Evolutionary conservation across 2,888 invertebrate genomes (phyloP).

Genomic region (Drosophila tripunctata): DNA sequence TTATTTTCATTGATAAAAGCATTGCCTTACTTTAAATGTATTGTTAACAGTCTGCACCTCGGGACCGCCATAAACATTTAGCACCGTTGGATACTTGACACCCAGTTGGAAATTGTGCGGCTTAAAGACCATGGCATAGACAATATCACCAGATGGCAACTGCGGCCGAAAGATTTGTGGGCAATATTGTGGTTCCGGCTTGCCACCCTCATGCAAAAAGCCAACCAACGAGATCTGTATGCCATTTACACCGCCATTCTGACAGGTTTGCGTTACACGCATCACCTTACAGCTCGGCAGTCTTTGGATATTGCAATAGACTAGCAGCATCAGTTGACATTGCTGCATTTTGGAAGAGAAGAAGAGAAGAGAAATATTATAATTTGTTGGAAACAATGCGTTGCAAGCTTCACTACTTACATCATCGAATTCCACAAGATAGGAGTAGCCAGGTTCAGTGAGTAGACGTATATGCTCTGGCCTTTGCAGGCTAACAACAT

Average conservation of each 20-base stretch:
- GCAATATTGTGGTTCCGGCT: conserved; percentile 87
- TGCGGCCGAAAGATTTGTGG: conserved; percentile 90
- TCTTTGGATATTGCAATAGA: conserved; percentile 92
- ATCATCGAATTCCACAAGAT: conserved; percentile 92
- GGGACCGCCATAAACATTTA: conserved; percentile 99
- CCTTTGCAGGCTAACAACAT: conserved; percentile 90
- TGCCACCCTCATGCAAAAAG: conserved; percentile 88
- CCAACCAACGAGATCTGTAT: conserved; percentile 89
- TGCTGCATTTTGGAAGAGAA: no score
- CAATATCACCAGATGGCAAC: conserved; percentile 88
- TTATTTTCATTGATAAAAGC: not conserved
- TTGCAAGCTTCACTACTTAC: no score
- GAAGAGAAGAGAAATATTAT: no score
- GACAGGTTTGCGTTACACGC: conserved; percentile 87
- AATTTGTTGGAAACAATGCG: no score
- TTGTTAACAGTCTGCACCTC: conserved; percentile 99
- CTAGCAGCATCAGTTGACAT: conserved; percentile 92
- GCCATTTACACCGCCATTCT: conserved; percentile 88
- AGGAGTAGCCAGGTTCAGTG: conserved; percentile 93
- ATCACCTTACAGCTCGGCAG: conserved; percentile 92
- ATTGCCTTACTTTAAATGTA: conserved; percentile 90
- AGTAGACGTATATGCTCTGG: conserved; percentile 91
- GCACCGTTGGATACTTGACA: conserved; percentile 93
- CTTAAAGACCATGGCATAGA: conserved; percentile 96
- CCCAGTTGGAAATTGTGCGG: conserved; percentile 88